phyloP scores from a whole-genome alignment of 2,113 vertebrate species.

The Morone chrysops region DNA sequence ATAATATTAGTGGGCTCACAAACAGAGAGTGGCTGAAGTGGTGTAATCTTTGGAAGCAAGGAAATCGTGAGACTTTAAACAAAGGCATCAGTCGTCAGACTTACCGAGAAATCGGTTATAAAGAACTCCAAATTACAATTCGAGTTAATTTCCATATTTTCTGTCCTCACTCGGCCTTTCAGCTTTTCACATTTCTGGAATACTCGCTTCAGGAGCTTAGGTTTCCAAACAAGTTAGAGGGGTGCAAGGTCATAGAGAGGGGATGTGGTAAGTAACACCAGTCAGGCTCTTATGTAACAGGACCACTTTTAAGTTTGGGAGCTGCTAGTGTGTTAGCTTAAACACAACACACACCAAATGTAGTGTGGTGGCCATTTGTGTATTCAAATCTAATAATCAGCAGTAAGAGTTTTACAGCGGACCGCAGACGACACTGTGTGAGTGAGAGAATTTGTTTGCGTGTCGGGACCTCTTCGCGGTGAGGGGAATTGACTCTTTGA shows the following conservation, averaged over 20 bases:
- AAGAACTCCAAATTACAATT: slow-evolving; percentile 27
- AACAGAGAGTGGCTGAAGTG: slow-evolving; percentile 24
- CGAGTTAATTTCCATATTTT: slow-evolving; percentile 50
- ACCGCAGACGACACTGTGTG: slow-evolving; percentile 20
- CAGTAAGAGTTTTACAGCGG: slow-evolving; percentile 26
- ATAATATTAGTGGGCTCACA: slow-evolving; percentile 32
- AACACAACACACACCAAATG: slow-evolving; percentile 42
- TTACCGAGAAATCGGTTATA: slow-evolving; percentile 32
- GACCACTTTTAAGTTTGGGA: slow-evolving; percentile 39
- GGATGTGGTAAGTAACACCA: slow-evolving; percentile 72
- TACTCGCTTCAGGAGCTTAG: slow-evolving; percentile 36
- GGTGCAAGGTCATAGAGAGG: slow-evolving; percentile 65
- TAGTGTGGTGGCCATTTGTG: slow-evolving; percentile 38
- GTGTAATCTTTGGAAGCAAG: slow-evolving; percentile 37
- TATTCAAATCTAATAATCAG: slow-evolving; percentile 40
- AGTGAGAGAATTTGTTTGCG: slow-evolving; percentile 58
- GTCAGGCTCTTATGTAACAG: slow-evolving; percentile 70
- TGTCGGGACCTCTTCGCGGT: slow-evolving; percentile 39
- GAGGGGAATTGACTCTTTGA: slow-evolving; percentile 41
- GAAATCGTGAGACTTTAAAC: slow-evolving; percentile 27
- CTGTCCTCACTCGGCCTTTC: slow-evolving; percentile 28
- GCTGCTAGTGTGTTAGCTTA: slow-evolving; percentile 35
- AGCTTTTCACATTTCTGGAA: slow-evolving; percentile 65
- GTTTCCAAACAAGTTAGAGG: slow-evolving; percentile 76
- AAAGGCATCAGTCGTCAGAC: slow-evolving; percentile 18